Conservation (phyloP, 2,113 vertebrate genomes). For the human (Homo sapiens) region DNA sequence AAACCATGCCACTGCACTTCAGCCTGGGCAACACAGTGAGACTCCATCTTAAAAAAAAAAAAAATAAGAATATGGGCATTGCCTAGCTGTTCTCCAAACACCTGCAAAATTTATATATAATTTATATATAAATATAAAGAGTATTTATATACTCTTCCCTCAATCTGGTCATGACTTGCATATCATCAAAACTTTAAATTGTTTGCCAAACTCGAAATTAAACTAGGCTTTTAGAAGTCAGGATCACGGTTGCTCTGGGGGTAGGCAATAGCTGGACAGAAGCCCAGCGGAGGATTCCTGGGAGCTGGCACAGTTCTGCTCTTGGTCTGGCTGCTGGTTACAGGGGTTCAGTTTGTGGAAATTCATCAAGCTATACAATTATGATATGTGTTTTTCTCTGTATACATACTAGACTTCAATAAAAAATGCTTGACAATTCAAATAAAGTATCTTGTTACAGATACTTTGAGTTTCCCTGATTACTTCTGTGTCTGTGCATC, state of each 20-base stretch:
- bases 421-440: not conserved
- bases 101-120: not conserved
- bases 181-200: not conserved
- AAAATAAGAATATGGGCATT: not conserved
- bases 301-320: not conserved
- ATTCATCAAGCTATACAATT: not conserved
- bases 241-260: not conserved
- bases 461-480: not conserved
- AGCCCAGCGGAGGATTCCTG: not conserved
- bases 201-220: not conserved
- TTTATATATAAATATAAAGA: no score
- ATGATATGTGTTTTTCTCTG: not conserved
- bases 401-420: not conserved
- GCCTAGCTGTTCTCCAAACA: not conserved
- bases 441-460: not conserved
- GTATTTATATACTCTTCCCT: not conserved
- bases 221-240: not conserved
- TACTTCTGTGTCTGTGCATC: not conserved
- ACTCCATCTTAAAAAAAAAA: no score
- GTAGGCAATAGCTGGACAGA: not conserved
- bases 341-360: not conserved
- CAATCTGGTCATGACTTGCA: not conserved
- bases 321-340: not conserved
- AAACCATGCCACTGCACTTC: no score
- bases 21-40: no score